A percentile compares a stretch with the other conserved stretches of the same genome.
Conservation (phyloP, 2,113 vertebrate genomes). For the Hippocampus mohnikei region DNA sequence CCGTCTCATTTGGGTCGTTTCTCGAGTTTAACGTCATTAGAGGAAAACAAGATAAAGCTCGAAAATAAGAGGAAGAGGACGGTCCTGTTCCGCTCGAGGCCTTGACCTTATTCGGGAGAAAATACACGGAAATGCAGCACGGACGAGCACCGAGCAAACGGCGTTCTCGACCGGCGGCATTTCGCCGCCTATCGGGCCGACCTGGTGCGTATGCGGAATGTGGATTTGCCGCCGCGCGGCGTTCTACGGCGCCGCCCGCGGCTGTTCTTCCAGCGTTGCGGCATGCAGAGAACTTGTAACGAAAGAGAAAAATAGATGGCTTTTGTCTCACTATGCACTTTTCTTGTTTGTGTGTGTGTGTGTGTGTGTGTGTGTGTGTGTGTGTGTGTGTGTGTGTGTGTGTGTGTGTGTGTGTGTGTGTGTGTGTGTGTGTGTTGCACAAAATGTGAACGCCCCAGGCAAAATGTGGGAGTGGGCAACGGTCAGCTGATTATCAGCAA, state of each 20-base stretch:
- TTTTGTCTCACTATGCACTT: conserved; percentile 33
- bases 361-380: conserved; percentile 12
- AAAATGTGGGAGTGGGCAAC: not conserved
- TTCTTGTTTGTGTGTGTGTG: conserved; percentile 20
- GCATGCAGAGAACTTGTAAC: conserved; percentile 31
- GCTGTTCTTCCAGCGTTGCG: conserved; percentile 31
- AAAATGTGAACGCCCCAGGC: not conserved
- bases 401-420: conserved; percentile 21
- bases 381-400: conserved; percentile 21
- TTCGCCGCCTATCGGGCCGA: not conserved
- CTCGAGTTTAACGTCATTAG: not conserved
- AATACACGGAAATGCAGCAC: conserved; percentile 37
- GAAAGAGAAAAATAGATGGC: conserved; percentile 33
- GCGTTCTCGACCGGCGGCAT: not conserved
- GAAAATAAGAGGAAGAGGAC: not conserved
- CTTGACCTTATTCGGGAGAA: conserved; percentile 26
- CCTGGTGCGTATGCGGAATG: not conserved
- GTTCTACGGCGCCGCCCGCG: too few species aligned
- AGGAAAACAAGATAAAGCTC: conserved; percentile 3
- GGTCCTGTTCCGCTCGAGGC: conserved; percentile 20
- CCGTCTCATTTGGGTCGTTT: not conserved
- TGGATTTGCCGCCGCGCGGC: too few species aligned
- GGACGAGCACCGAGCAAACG: conserved; percentile 13
- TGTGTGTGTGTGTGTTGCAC: not conserved
- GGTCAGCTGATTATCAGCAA: not conserved